Evolutionary conservation across 2,888 invertebrate species (phyloP), one percentile per base, ranked within the genome.

Genomic region (Rapana venosa): DNA sequence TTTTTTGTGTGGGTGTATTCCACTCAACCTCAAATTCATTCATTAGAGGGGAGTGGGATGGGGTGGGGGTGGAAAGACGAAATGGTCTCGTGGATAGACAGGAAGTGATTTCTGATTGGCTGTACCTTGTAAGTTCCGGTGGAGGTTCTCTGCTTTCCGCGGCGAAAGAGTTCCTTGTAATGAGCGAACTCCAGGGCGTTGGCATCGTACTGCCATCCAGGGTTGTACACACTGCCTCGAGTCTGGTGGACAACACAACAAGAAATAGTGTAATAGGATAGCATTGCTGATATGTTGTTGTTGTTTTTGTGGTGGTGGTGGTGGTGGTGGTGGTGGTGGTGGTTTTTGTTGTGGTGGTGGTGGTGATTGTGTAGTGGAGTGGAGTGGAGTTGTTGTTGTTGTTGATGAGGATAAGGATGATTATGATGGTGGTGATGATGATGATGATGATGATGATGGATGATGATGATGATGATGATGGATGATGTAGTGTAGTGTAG

Each of bases 181-280:
- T 94, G 94, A n/a, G 94, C 92, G 90, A 94, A 94, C 90, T 94
- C 94, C 90, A 94, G 91, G 17, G 94, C 94, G 70, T 94, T 93
- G 58, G 95, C 93, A 87, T 95, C 95, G 91, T 94, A 95, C 91
- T 95, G 94, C 95, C 95, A 95, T n/a, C 95, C 95, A 0, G 94
- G 94, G 87, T 94, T 94, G 89, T 94, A 94, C 30, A 93, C 92
- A 88, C 94, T 94, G 77, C 77, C 77, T 32, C 77, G 77, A 32
- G 77, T 79, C 77, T 79, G 77, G 32, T n/a, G 13, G 32, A 30
- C 30, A n/a, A 17, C 13, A 13, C 0, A 79, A 32, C 0, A 15
- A 32, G 6, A 1, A 17, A 32, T 15, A 5, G 17, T 32, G 32
- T 15, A 32, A 15, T 8, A 1, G 8, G 74, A 74, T 13, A 74